Base-by-base conservation (phyloP, 2,113 vertebrate species). In the Oriolus oriolus region DNA sequence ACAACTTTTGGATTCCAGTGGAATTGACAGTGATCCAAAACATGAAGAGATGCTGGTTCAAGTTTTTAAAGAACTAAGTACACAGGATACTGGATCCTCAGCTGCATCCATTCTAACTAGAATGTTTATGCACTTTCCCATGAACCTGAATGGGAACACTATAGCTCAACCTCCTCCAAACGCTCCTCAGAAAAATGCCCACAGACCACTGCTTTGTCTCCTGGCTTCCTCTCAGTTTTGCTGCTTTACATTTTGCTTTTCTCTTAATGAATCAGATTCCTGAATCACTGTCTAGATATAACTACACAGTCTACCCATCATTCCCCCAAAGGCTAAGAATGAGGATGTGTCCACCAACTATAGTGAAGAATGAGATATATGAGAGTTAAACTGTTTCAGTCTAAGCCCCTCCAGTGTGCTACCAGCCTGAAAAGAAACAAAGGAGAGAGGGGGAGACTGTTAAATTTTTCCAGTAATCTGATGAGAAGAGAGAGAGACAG, bases 401-500 rank as follows among this genome's bases (percentile, higher is more conserved):
- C 87, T 95, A 95, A 95, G 65, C 78, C 96, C 85, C 95, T 98
- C 95, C 94, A 97, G 97, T 97, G 85, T 96, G 94, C 93, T 97
- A 97, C 93, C 93, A 97, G 96, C 92, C 90, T 97, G 89, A 31
- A 92, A 90, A 90, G 83, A 92, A 93, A 42, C 44, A 79, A 95
- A 85, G 33, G 63, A 97, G 84, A 90, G 69, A 94, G 83, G 2
- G 16, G 97, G 63, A 94, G 65, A 90, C 59, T 95, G 91, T 75
- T 97, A 96, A 95, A 95, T 97, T 98, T 98, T 95, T 94, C 94
- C 91, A 94, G 97, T 97, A 95, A 95, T 97, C 93, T 96, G 97
- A 98, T 95, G 95, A 97, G 96, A 96, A 97, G 92, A 96, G 92
- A 97, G 90, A 91, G 94, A 94, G 59, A 87, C 12, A 95, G 84